These are phyloP conservation scores for Metopolophium dirhodum DNA, from an alignment of 1,140 invertebrate genomes.

Conservation along the genomic window DNA sequence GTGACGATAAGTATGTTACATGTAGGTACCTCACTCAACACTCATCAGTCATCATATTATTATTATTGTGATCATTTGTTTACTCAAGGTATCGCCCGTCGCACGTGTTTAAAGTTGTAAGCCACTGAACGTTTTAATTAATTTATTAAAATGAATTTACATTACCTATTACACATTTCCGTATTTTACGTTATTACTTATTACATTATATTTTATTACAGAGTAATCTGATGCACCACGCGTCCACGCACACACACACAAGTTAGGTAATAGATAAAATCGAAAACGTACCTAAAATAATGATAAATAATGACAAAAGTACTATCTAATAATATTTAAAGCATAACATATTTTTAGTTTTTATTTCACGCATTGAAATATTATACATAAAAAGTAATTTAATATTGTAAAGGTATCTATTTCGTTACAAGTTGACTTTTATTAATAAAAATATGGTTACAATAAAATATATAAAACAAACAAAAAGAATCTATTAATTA, in stretches of 20 bases:
- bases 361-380: background rate
- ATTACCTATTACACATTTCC: background rate
- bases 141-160: background rate
- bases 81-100: background rate
- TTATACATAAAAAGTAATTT: background rate
- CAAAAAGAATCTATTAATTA: background rate
- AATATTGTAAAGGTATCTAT: background rate
- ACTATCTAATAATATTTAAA: background rate
- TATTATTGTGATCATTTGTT: background rate
- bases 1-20: background rate
- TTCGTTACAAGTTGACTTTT: background rate
- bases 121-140: background rate
- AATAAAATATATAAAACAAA: conserved; percentile 34
- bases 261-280: background rate
- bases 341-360: background rate
- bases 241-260: background rate
- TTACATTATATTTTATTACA: background rate
- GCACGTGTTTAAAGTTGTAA: background rate
- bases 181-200: background rate
- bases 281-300: background rate
- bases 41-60: background rate
- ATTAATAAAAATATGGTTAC: background rate
- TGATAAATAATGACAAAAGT: background rate
- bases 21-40: background rate
- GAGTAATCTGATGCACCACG: too few relatives aligned